Evolutionary conservation across 2,888 invertebrate genomes (phyloP).

Genomic region (Stomorhina lunata): DNA sequence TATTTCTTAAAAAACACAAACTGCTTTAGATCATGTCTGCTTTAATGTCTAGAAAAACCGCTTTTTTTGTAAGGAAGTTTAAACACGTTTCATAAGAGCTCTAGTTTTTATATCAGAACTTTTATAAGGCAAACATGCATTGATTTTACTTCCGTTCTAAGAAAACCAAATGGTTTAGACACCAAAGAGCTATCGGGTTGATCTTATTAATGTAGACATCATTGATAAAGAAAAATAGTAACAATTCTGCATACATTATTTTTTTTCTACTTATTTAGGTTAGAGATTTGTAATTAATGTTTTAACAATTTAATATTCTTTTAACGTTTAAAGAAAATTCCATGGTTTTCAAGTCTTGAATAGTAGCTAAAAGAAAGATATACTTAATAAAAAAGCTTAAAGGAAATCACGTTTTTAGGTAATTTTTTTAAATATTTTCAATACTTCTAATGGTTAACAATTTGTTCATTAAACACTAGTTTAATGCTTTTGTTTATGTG

Average conservation of each 20-base stretch:
- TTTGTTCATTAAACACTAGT: constrained; percentile 63
- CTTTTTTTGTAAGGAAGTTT: constrained; percentile 60
- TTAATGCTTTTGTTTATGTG: constrained; percentile 30
- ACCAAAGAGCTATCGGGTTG: constrained; percentile 32
- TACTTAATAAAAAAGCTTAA: constrained; percentile 22
- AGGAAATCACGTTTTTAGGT: constrained; percentile 65
- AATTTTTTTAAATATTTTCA: constrained; percentile 10
- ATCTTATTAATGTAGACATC: constrained; percentile 4
- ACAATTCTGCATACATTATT: constrained; percentile 41
- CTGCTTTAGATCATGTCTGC: constrained; percentile 39
- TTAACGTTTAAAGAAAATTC: constrained; percentile 57
- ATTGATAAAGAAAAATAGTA: constrained; percentile 9
- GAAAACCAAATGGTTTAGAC: not conserved
- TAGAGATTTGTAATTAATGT: constrained; percentile 19
- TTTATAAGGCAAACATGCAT: constrained; percentile 2
- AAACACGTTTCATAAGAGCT: constrained; percentile 55
- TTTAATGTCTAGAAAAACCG: constrained; percentile 9
- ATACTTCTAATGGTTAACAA: constrained; percentile 57
- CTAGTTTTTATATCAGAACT: constrained; percentile 25
- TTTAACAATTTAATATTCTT: constrained; percentile 50
- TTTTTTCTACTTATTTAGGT: constrained; percentile 47
- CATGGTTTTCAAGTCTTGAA: constrained; percentile 23
- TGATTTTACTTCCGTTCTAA: constrained; percentile 65
- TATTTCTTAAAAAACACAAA: not conserved
- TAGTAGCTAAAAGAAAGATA: not conserved